Evolutionary conservation across 2,113 vertebrate genomes (phyloP), one percentile per base, ranked within the genome.

Genomic region (Podiceps cristatus): DNA sequence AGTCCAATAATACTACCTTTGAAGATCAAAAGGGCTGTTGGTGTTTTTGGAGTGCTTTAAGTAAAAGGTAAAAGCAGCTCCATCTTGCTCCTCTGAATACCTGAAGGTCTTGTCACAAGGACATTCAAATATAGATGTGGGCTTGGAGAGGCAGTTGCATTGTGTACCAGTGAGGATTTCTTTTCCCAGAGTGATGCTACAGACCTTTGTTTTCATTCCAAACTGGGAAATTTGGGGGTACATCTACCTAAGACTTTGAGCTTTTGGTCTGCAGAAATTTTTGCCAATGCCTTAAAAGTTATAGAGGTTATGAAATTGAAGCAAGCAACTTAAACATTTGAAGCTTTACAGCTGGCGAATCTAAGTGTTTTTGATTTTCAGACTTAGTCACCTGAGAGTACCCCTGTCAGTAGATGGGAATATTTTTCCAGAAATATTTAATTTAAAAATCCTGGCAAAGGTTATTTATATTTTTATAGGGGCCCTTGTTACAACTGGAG

Each of bases 291-390:
- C 31, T 79, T 75, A 82, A 95, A 88, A 45, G 59, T 93, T 96
- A 95, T 93, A 74, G 59, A 78, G 74, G 67, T 74, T 91, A 63
- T 98, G 91, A 96, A 96, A 96, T 45, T 42, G 80, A 91, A 97
- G 90, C 63, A 88, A 90, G 42, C 49, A 91, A 88, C 56, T 96
- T 86, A 78, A 97, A 82, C 66, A 74, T 85, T 80, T 96, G 84
- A 97, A 86, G 88, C 10, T 98, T 98, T 98, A 97, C 81, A 90
- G 11, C 47, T 85, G 71, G 78, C 11, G 83, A 96, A 92, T 80
- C 35, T 88, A 93, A 86, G 72, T 76, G 49, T 67, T 86, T 96
- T 89, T 92, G 56, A 81, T 49, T 96, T 97, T 90, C 85, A 82
- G 45, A 71, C 29, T 74, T 63, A 28, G 29, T 18, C 20, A 27